Base-by-base conservation (phyloP, 1,140 invertebrate species). In the Lysiphlebus fabarum region DNA sequence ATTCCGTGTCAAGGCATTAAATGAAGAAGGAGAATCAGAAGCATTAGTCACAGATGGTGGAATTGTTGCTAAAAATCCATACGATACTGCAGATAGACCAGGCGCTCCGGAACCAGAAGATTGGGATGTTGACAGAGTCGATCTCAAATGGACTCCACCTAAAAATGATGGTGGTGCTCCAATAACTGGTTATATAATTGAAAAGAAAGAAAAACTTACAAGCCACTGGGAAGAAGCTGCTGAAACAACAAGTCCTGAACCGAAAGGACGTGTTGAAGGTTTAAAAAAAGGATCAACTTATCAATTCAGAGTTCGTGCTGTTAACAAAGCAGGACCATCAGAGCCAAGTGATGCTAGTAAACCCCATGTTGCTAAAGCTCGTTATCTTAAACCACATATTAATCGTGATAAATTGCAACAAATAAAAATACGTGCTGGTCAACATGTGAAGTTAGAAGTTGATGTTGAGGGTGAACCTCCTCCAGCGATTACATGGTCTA, bases 1-100 rank as follows among this genome's bases (percentile, higher is more conserved):
- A 76, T 99, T 98, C 82, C 85, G 96, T 64, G 95, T 99, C 0
- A 96, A 92, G 72, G 96, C 97, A n/a, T 85, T 98, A 47, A 99
- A 99, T 71, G 92, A 95, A 53, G 95, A 99, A 81, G 98, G 97
- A 5, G 94, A 96, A 80, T 96, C 95, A 26, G 96, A 99, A 69
- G 94, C 95, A 17, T 73, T 99, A 49, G 90, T 92, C 68, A 94
- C 95, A 10, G 93, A 93, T 43, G 85, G 87, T 70, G 80, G 88
- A 0, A 92, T 89, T 43, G 71, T 88, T 17, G 95, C 95, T 41
- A 98, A 98, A 80, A 97, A 98, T 85, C 95, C 95, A 69, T 98
- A 89, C 74, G 92, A 95, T 74, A 83, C 89, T 56, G 87, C 95
- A 63, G 88, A 90, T 36, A 92, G 95, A 72, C 95, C 95, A 38